Conservation (phyloP, 2,113 vertebrate genomes). For the Boleophthalmus pectinirostris region DNA sequence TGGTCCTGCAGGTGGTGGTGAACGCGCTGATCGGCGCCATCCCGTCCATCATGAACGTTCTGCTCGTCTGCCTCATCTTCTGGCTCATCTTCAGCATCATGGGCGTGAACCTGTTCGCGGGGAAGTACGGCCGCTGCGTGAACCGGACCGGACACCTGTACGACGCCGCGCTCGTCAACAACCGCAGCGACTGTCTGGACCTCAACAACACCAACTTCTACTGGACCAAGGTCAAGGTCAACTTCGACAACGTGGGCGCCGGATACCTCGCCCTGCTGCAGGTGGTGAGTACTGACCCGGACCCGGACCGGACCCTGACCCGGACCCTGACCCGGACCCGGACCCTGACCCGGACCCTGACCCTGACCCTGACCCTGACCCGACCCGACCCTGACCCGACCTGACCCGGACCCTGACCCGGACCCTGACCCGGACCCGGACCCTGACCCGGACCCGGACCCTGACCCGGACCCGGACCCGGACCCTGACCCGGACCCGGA, state of each 20-base stretch:
- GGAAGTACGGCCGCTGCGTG: conserved; percentile 94
- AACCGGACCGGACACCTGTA: conserved; percentile 85
- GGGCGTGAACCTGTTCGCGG: conserved; percentile 97
- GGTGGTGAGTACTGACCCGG: conserved; percentile 85
- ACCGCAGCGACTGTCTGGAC: conserved; percentile 85
- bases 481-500: too few species aligned
- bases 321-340: too few species aligned
- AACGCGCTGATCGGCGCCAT: conserved; percentile 97
- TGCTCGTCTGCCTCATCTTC: conserved; percentile 98
- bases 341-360: too few species aligned
- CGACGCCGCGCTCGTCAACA: conserved; percentile 83
- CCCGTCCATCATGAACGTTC: conserved; percentile 99
- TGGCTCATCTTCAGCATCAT: conserved; percentile 99
- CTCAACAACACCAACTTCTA: conserved; percentile 82
- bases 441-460: too few species aligned
- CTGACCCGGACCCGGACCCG: too few species aligned
- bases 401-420: too few species aligned
- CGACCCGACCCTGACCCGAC: too few species aligned
- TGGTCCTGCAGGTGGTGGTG: conserved; percentile 87
- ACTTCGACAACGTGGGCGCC: conserved; percentile 96
- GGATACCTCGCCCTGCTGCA: conserved; percentile 96
- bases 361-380: too few species aligned
- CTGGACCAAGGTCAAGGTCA: conserved; percentile 97
- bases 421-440: too few species aligned
- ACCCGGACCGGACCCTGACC: background rate